Evolutionary conservation across 1,140 invertebrate genomes (phyloP), one percentile per base, ranked within the genome.

Genomic region (Drosophila setifemur): DNA sequence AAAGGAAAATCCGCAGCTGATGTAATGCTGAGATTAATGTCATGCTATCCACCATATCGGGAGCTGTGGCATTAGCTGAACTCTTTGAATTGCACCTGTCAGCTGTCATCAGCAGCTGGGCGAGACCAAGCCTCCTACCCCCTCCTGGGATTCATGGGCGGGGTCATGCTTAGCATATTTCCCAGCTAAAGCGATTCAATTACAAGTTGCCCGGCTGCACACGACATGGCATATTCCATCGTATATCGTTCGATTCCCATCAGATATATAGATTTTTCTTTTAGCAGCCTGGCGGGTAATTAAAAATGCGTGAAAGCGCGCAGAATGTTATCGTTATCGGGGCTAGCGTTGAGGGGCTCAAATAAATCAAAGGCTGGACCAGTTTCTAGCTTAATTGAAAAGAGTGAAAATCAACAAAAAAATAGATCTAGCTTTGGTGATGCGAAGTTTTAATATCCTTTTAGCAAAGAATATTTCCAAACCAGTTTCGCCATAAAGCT

Each of bases 291-390:
- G 35, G 25, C 23, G 37, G 18, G 66, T 72, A 72, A 83, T 83
- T 83, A 85, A 83, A 83, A 83, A 83, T 83, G 79, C 79, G 79
- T 85, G 79, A 83, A 83, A 83, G 74, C 70, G 74, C 63, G 70
- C 73, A 35, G 26, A 48, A 61, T 54, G 44, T 61, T 63, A 72
- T 72, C 69, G 55, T 47, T 79, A 79, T 70, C 75, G 64, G 42
- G 7, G 2, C 23, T 31, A 39, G 12, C 47, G 40, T 48, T 42
- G 76, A 73, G 68, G 52, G 35, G 40, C 78, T 61, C 29, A 78
- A 74, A 83, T 83, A 83, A 83, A 83, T 83, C 79, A 83, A 85
- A 85, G 81, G 28, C 28, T 45, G 74, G 70, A 83, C 79, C 79
- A 85, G 79, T 83, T 83, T 78, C 70, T 64, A 53, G 78, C 55